These are phyloP conservation scores for Acanthiza pusilla DNA, from an alignment of 2,797 vertebrate species.

Conservation along the genomic window DNA sequence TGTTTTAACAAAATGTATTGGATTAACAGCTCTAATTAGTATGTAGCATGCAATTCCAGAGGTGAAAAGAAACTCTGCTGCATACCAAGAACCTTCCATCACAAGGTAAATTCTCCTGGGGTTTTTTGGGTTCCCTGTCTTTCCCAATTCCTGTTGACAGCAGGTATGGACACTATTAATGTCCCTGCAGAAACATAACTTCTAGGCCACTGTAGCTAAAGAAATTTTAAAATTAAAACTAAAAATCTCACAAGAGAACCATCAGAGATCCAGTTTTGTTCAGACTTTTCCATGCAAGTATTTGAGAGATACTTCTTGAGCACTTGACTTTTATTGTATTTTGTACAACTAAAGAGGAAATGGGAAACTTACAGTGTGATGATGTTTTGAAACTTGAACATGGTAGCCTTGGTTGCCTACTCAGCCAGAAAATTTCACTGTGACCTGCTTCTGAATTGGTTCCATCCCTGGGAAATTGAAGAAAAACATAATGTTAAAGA, in stretches of 20 bases:
- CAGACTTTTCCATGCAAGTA: neutral
- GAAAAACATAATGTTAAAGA: neutral
- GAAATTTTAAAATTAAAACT: neutral
- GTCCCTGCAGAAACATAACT: neutral
- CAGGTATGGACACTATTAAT: neutral
- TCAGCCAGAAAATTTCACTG: neutral
- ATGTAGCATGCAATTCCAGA: neutral
- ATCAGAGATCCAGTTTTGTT: neutral
- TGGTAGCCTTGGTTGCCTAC: neutral
- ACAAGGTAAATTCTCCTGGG: neutral
- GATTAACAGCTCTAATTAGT: slow-evolving; percentile 11
- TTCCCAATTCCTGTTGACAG: neutral
- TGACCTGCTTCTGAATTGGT: neutral
- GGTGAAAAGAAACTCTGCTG: slow-evolving; percentile 2
- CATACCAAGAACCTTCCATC: neutral
- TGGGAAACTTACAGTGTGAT: neutral
- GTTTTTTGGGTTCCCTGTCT: neutral
- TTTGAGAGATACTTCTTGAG: neutral
- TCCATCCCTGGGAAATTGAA: neutral
- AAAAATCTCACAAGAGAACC: neutral
- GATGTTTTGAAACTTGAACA: neutral
- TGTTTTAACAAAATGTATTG: neutral
- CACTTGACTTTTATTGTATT: neutral
- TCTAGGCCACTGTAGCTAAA: neutral
- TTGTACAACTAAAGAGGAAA: neutral